phyloP scores from a whole-genome alignment of 2,113 vertebrate genomes.

The Melanostigma gelatinosum region DNA sequence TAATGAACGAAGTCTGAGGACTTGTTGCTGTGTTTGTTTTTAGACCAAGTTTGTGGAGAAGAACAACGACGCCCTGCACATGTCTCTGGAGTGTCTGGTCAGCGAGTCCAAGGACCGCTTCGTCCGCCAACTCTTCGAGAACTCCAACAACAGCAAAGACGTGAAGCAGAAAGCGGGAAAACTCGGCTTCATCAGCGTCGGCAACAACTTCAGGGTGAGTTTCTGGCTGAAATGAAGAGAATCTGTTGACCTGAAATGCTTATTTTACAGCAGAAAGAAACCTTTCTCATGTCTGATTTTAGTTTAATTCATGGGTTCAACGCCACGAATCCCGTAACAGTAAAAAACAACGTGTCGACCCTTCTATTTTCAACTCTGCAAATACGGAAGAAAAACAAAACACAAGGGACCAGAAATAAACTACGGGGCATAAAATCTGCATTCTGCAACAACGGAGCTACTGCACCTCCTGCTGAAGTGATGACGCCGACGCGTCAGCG shows the following conservation, averaged over 20 bases:
- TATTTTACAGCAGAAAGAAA: no score
- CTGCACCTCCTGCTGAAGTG: fast-evolving
- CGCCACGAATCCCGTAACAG: no score
- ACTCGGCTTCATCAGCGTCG: conserved; percentile 97
- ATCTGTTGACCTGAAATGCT: not conserved
- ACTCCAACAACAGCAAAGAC: conserved; percentile 90
- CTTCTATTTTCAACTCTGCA: not conserved
- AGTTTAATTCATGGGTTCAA: no score
- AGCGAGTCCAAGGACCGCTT: conserved; percentile 96
- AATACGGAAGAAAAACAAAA: not conserved
- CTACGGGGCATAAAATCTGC: no score
- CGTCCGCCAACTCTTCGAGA: conserved; percentile 91
- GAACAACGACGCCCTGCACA: conserved; percentile 98
- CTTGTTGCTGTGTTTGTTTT: conserved; percentile 8
- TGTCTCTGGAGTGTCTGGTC: conserved; percentile 95
- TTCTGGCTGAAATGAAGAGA: not conserved
- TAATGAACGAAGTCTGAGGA: no score
- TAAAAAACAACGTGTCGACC: no score
- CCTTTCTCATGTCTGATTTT: no score
- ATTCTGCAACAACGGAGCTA: not conserved
- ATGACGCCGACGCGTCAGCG: not conserved
- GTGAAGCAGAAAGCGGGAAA: conserved; percentile 96
- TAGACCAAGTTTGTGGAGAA: conserved; percentile 98
- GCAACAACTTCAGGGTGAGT: conserved; percentile 97
- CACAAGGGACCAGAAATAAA: no score